Evolutionary conservation across 2,888 invertebrate genomes (phyloP).

Genomic region (Taphrorychus bicolor): DNA sequence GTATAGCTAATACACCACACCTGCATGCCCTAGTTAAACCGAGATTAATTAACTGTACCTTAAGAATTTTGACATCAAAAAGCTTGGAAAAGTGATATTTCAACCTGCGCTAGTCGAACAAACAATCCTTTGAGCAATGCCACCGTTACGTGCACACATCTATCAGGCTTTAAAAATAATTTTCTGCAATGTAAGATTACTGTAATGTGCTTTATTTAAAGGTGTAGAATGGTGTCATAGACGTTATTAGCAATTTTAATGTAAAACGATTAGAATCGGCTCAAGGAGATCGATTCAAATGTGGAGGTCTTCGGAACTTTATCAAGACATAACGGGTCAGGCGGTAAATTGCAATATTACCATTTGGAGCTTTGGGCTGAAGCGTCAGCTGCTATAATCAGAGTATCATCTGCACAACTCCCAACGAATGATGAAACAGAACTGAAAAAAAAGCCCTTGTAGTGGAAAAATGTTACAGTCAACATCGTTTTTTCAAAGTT

Average conservation of each 20-base stretch:
- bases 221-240: constrained; percentile 37
- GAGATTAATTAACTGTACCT: constrained; percentile 20
- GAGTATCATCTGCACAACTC: too few relatives aligned
- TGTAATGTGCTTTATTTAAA: constrained; percentile 34
- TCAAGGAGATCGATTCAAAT: constrained; percentile 33
- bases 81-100: constrained; percentile 24
- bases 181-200: constrained; percentile 22
- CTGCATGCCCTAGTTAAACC: constrained; percentile 31
- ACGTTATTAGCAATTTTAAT: constrained; percentile 37
- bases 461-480: too few relatives aligned
- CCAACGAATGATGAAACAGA: too few relatives aligned
- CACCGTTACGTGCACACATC: constrained; percentile 9
- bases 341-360: too few relatives aligned
- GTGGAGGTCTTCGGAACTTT: constrained; percentile 2
- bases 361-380: too few relatives aligned
- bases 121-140: constrained; percentile 19
- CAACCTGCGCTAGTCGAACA: constrained; percentile 20
- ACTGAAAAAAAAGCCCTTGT: too few relatives aligned
- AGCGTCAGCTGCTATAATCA: too few relatives aligned
- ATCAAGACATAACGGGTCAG: too few relatives aligned
- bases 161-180: constrained; percentile 33
- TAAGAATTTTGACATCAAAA: constrained; percentile 31
- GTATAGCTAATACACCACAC: constrained; percentile 21
- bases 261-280: constrained; percentile 36
- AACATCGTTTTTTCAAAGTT: too few relatives aligned